A percentile compares a stretch with the other conserved stretches of the same genome.
phyloP scores from a whole-genome alignment of 2,888 invertebrate genomes.

The Trypoxylon attenuatum region DNA sequence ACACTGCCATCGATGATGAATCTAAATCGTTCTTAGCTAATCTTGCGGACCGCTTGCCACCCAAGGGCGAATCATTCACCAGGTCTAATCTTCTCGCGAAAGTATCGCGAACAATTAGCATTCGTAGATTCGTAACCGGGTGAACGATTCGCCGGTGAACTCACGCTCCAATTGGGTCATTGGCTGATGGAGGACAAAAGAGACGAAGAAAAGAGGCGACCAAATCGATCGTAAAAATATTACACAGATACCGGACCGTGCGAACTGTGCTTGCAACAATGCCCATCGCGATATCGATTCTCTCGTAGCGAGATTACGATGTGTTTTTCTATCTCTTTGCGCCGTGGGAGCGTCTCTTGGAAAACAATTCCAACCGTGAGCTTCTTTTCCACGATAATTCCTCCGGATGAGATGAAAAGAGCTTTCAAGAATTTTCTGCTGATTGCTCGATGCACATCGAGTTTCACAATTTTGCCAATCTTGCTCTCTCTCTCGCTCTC shows the following conservation, averaged over 20 bases:
- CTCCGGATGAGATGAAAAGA: neutral
- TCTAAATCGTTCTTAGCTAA: neutral
- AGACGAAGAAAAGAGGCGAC: slow-evolving; percentile 50
- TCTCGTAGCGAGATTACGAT: neutral
- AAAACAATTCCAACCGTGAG: slow-evolving; percentile 4
- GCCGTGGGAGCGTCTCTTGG: no score
- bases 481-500: no score
- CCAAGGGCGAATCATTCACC: no score
- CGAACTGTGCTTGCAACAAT: slow-evolving; percentile 71
- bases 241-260: slow-evolving; percentile 55
- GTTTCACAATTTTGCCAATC: no score
- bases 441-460: no score
- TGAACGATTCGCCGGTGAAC: slow-evolving; percentile 33
- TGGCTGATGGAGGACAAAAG: slow-evolving; percentile 53
- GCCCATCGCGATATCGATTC: slow-evolving; percentile 19
- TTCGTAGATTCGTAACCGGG: no score
- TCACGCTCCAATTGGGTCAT: slow-evolving; percentile 26
- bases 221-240: slow-evolving; percentile 43
- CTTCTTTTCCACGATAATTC: neutral
- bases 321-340: no score
- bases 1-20: neutral
- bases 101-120: no score
- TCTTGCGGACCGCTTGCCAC: no score
- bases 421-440: no score
- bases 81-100: no score